A percentile compares a stretch with the other conserved stretches of the same genome.
phyloP scores from a whole-genome alignment of 2,797 vertebrate genomes.

The Amblyopsis hoosieri region DNA sequence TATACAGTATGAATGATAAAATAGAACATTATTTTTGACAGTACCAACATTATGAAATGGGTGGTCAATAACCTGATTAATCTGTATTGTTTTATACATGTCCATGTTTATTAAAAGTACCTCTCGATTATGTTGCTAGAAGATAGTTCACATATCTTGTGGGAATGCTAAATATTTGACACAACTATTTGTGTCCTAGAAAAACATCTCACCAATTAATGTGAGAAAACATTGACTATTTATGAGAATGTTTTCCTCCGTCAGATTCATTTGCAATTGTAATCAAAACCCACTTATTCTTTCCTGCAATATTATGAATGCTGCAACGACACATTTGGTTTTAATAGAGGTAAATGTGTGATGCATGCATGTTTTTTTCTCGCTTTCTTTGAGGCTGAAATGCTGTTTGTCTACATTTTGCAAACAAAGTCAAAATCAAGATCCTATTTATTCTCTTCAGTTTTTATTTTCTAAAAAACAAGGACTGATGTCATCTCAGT shows the following conservation, averaged over 20 bases:
- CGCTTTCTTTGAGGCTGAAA: conserved; percentile 28
- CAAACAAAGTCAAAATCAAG: conserved; percentile 60
- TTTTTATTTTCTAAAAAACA: conserved; percentile 49
- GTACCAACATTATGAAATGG: neutral
- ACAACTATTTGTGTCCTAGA: conserved; percentile 61
- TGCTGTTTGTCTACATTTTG: conserved; percentile 29
- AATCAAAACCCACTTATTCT: conserved; percentile 63
- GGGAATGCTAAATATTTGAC: conserved; percentile 58
- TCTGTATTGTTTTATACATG: conserved; percentile 17
- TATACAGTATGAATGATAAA: neutral
- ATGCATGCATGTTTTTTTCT: conserved; percentile 11
- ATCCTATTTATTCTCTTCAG: conserved; percentile 60
- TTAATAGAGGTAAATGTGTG: conserved; percentile 64
- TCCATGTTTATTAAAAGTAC: conserved; percentile 49
- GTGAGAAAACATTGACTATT: conserved; percentile 70
- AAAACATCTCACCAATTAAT: conserved; percentile 66
- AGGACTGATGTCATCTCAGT: conserved; percentile 54
- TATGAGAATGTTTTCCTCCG: conserved; percentile 58
- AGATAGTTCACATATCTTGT: conserved; percentile 59
- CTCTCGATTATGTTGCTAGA: conserved; percentile 41
- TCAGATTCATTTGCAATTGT: conserved; percentile 74
- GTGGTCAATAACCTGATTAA: neutral
- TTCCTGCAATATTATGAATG: conserved; percentile 59
- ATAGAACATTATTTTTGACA: neutral
- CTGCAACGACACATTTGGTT: conserved; percentile 67